Base-by-base conservation (phyloP, 2,797 vertebrate genomes). In the Xenopus petersii region DNA sequence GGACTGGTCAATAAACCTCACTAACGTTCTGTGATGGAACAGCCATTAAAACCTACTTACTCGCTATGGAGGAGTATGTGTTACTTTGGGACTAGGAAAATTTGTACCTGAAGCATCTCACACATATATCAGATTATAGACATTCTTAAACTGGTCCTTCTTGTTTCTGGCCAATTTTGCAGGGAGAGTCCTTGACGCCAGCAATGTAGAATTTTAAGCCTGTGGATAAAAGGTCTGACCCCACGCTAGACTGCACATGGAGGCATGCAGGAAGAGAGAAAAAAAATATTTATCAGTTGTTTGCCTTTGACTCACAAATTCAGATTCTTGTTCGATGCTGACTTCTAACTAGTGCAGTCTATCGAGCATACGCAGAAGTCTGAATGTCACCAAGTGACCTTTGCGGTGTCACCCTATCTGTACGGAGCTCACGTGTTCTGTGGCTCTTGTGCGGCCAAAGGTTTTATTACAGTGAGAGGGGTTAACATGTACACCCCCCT, bases 311-410 rank as follows among this genome's bases (percentile, higher is more conserved):
- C 62, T 30, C 15, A 42, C 51, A 17, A 12, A 55, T 55, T 17
- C 55, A 51, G 54, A 60, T 66, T 66, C 64, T 26, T 60, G 56
- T 46, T 60, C 5, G 13, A 12, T 54, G 21, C 30, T 10, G 30
- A 36, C 55, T 24, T 55, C 30, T 69, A 16, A 26, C 2, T 21
- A 24, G 36, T 58, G 62, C 62, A 64, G 49, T 60, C 60, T 58
- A 24, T 5, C 33, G 17, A 59, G 64, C 54, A 10, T 12, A 47
- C 15, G 51, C 49, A 58, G 61, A 33, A 58, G 46, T n/a, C 51
- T 74, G 71, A 79, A 79, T 64, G 76, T 79, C 76, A 74, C 62
- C 36, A 54, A 47, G 11, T 79, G 76, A 79, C 76, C 76, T 79
- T 56, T 74, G 17, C 17, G 3, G 4, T 70, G 76, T 79, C 67